Evolutionary conservation across 92 coral and sea anemone genomes (phyloP).

Genomic region (Siderastrea siderea): DNA sequence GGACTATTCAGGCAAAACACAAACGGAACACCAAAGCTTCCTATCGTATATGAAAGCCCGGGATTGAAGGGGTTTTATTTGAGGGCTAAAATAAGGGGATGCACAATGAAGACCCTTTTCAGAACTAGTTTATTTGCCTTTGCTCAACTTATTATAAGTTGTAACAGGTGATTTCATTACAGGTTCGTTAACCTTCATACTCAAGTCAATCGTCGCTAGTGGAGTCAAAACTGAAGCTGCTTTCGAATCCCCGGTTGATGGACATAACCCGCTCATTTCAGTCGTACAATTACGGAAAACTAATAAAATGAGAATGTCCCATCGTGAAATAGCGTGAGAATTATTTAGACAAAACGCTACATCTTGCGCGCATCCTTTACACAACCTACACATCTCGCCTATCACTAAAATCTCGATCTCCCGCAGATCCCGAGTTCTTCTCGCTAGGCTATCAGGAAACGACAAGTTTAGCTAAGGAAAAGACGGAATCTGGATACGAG

Average conservation of each 20-base stretch:
- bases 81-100: background rate
- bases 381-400: background rate
- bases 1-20: too few species aligned
- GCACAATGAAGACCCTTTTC: background rate
- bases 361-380: background rate
- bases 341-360: background rate
- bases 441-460: background rate
- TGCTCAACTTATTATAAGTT: conserved; percentile 4
- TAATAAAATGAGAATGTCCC: background rate
- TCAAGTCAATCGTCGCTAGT: background rate
- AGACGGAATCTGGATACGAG: background rate
- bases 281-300: background rate
- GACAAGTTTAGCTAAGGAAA: background rate
- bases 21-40: too few species aligned
- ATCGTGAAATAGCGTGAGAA: background rate
- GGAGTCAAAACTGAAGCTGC: background rate
- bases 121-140: conserved; percentile 19
- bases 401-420: background rate
- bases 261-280: background rate
- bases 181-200: background rate
- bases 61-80: too few species aligned
- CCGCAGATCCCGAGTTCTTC: background rate
- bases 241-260: background rate
- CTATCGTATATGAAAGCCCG: too few species aligned
- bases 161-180: too few species aligned